phyloP scores from a whole-genome alignment of 2,888 invertebrate genomes.

The Zygothrica quintamaculata region DNA sequence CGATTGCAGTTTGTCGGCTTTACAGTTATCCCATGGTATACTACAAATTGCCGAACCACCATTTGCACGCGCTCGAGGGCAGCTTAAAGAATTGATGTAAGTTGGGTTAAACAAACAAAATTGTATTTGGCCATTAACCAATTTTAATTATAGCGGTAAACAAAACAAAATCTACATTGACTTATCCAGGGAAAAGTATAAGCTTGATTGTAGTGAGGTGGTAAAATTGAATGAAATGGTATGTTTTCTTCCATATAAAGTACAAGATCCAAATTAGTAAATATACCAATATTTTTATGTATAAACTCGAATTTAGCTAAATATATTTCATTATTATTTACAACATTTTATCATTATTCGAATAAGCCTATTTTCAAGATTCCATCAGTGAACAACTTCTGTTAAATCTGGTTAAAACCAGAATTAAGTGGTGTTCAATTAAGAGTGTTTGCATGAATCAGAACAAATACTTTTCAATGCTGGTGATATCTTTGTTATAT shows the following conservation, averaged over 20 bases:
- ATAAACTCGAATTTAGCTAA: no score
- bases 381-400: no score
- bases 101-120: not conserved
- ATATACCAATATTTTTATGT: not conserved
- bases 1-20: slow-evolving; percentile 62
- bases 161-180: slow-evolving; percentile 84
- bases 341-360: no score
- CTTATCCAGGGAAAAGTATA: slow-evolving; percentile 82
- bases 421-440: no score
- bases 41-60: slow-evolving; percentile 81
- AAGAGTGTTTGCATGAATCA: no score
- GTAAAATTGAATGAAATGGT: slow-evolving; percentile 81
- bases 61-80: slow-evolving; percentile 70
- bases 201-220: slow-evolving; percentile 81
- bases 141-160: slow-evolving; percentile 70
- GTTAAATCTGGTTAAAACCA: no score
- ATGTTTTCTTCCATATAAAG: slow-evolving; percentile 28
- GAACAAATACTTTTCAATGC: no score
- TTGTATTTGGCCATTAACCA: no score
- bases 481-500: no score
- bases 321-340: no score
- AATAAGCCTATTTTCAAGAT: no score
- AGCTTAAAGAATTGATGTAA: slow-evolving; percentile 83
- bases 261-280: not conserved
- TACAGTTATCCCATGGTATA: slow-evolving; percentile 78